These are phyloP conservation scores for Argyrosomus japonicus DNA, from an alignment of 2,113 vertebrate genomes.

Conservation along the genomic window DNA sequence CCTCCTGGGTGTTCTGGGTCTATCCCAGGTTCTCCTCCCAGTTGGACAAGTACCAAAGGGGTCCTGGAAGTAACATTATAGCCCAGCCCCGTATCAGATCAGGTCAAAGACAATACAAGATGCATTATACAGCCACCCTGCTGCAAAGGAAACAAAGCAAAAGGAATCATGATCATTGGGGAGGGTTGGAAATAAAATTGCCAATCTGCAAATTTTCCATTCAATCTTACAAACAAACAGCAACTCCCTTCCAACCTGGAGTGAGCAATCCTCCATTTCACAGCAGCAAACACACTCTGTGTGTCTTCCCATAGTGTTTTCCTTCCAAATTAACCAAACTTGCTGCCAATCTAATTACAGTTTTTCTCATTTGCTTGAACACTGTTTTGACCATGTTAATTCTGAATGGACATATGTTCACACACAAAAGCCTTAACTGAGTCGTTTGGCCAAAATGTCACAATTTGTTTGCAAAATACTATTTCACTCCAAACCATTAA, in stretches of 20 bases:
- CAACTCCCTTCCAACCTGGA: background rate
- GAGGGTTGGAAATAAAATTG: background rate
- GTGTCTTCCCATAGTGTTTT: background rate
- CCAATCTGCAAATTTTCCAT: background rate
- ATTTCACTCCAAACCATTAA: too few relatives aligned
- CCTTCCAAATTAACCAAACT: background rate
- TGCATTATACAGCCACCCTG: too few relatives aligned
- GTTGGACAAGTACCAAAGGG: background rate
- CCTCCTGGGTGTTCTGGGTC: too few relatives aligned
- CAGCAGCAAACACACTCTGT: background rate
- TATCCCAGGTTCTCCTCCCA: too few relatives aligned
- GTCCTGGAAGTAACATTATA: background rate
- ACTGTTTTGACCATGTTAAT: too few relatives aligned
- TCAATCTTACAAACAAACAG: background rate
- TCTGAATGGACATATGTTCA: too few relatives aligned
- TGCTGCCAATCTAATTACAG: background rate
- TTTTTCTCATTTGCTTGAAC: too few relatives aligned
- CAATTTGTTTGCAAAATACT: too few relatives aligned
- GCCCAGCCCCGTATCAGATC: too few relatives aligned
- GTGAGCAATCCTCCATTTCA: background rate
- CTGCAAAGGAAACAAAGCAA: background rate
- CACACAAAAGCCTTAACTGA: too few relatives aligned
- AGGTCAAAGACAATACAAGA: too few relatives aligned
- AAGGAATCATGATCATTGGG: background rate
- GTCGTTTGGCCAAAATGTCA: too few relatives aligned